Conservation (phyloP, 2,113 vertebrate genomes). For the Symphodus melops region DNA sequence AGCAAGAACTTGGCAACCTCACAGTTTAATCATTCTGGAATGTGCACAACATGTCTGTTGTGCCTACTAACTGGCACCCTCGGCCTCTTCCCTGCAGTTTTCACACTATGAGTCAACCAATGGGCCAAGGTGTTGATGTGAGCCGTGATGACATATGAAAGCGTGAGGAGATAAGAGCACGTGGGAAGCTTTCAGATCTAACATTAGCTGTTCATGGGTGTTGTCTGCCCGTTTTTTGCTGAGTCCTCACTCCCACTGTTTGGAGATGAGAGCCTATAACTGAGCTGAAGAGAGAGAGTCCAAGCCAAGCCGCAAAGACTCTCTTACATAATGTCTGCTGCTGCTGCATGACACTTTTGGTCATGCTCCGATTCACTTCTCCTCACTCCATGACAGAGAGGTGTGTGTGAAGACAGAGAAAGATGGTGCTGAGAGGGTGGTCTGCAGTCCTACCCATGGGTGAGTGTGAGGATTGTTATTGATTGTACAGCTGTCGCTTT, state of each 20-base stretch:
- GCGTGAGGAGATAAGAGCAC: conserved; percentile 40
- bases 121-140: conserved; percentile 44
- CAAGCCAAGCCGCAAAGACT: conserved; percentile 34
- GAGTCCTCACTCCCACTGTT: conserved; percentile 52
- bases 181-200: conserved; percentile 48
- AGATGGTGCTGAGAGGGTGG: conserved; percentile 39
- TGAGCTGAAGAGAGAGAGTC: conserved; percentile 12
- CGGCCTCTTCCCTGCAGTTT: conserved; percentile 24
- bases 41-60: conserved; percentile 22
- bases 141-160: conserved; percentile 42
- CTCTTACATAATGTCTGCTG: conserved; percentile 60
- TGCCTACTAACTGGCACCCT: conserved; percentile 23
- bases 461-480: conserved; percentile 52
- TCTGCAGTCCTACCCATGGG: conserved; percentile 21
- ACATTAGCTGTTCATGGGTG: conserved; percentile 33
- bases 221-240: conserved; percentile 48
- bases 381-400: conserved; percentile 26
- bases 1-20: neutral
- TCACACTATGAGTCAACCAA: conserved; percentile 40
- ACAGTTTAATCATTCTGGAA: neutral
- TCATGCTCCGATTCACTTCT: conserved; percentile 44
- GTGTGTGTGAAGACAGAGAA: conserved; percentile 9
- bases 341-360: conserved; percentile 54
- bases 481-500: conserved; percentile 66
- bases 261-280: conserved; percentile 42